Evolutionary conservation across 2,888 invertebrate genomes (phyloP).

Genomic region (Lycocerus yunnanus): DNA sequence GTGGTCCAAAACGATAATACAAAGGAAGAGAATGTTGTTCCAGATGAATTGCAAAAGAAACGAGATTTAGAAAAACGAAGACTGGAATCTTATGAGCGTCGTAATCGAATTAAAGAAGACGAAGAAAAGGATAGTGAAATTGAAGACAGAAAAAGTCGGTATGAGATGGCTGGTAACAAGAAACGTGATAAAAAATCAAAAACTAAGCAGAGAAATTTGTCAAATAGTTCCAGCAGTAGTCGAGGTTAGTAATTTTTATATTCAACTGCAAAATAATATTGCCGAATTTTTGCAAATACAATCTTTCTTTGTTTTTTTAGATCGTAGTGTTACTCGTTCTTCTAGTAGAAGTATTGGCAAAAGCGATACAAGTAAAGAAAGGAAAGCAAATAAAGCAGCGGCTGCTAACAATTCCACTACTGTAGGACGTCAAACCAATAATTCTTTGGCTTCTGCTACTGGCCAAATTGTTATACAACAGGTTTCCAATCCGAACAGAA

Average conservation of each 20-base stretch:
- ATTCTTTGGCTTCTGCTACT: constrained; percentile 81
- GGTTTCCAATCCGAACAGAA: constrained; percentile 51
- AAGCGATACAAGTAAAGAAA: neutral
- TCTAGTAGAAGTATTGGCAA: constrained; percentile 3
- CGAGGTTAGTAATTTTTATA: constrained; percentile 35
- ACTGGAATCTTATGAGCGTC: constrained; percentile 51
- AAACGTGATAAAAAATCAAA: constrained; percentile 44
- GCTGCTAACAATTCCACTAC: constrained; percentile 41
- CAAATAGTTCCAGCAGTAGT: constrained; percentile 38
- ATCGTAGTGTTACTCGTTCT: neutral
- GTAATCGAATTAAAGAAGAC: constrained; percentile 60
- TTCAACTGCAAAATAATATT: neutral
- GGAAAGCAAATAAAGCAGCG: neutral
- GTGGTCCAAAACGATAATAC: neutral
- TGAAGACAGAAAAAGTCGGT: constrained; percentile 41
- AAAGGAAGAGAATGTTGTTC: constrained; percentile 49
- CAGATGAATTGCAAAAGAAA: constrained; percentile 58
- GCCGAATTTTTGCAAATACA: neutral
- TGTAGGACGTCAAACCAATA: constrained; percentile 81
- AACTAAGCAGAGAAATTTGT: constrained; percentile 31
- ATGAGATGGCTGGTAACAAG: constrained; percentile 52
- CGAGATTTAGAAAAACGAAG: constrained; percentile 57
- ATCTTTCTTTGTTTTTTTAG: neutral
- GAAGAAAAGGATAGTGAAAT: constrained; percentile 47
- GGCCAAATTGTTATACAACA: constrained; percentile 80